Conservation (phyloP, 2,888 invertebrate genomes). For the Agelastica alni region DNA sequence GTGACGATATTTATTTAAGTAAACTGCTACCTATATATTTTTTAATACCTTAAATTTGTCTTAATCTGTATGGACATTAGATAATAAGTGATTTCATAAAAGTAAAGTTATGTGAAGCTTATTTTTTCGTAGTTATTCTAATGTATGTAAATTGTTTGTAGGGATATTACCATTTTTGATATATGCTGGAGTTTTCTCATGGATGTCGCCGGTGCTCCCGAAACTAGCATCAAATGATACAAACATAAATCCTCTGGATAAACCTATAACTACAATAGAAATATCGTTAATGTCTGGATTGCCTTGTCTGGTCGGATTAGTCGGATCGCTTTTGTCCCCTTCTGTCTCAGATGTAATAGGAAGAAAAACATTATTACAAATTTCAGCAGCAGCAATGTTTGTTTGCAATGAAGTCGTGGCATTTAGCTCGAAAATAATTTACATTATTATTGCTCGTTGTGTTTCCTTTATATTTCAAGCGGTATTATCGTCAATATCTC, state of each 20-base stretch:
- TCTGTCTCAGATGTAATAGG: background rate
- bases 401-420: background rate
- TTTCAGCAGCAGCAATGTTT: background rate
- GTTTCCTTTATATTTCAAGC: background rate
- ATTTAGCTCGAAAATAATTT: background rate
- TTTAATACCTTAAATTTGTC: no score
- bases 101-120: no score
- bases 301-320: background rate
- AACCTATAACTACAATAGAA: background rate
- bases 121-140: no score
- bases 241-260: background rate
- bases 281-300: background rate
- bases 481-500: background rate
- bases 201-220: slow-evolving; percentile 27
- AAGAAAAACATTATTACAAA: background rate
- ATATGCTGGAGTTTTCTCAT: slow-evolving; percentile 17
- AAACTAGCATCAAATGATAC: background rate
- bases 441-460: background rate
- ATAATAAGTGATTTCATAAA: no score
- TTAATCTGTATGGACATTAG: no score
- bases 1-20: no score
- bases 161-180: background rate
- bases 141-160: no score
- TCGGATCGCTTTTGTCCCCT: background rate
- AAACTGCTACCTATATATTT: no score